These are phyloP conservation scores for Anguilla marmorata DNA, from an alignment of 2,797 vertebrate species.

Conservation along the genomic window DNA sequence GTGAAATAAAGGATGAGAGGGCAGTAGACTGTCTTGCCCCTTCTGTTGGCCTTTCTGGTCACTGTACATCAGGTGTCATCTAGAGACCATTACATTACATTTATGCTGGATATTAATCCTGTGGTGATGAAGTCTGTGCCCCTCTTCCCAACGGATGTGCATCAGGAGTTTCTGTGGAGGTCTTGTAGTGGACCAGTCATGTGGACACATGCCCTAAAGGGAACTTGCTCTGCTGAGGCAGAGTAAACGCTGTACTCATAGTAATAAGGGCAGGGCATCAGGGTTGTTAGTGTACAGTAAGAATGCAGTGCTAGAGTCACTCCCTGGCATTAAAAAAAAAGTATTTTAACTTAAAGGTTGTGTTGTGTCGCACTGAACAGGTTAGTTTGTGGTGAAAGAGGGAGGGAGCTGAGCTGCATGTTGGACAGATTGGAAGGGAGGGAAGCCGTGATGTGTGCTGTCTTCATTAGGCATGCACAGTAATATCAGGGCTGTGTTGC, in stretches of 20 bases:
- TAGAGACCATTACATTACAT: conserved; percentile 19
- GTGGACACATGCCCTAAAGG: conserved; percentile 2
- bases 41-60: not conserved
- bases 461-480: not conserved
- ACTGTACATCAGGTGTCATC: not conserved
- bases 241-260: not conserved
- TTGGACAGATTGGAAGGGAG: not conserved
- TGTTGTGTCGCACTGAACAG: not conserved
- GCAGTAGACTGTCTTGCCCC: not conserved
- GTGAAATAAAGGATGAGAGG: not conserved
- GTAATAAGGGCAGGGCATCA: not conserved
- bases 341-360: not conserved
- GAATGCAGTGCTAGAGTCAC: not conserved
- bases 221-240: not conserved
- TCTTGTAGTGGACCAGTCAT: not conserved
- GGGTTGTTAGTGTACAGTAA: not conserved
- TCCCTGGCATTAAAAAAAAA: not conserved
- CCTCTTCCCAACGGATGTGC: not conserved
- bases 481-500: not conserved
- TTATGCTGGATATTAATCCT: not conserved
- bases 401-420: not conserved
- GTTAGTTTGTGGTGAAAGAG: not conserved
- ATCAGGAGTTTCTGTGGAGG: not conserved
- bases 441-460: not conserved
- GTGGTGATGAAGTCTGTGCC: not conserved